Base-by-base conservation (phyloP, 2,797 vertebrate species). In the Myotis vivesi region DNA sequence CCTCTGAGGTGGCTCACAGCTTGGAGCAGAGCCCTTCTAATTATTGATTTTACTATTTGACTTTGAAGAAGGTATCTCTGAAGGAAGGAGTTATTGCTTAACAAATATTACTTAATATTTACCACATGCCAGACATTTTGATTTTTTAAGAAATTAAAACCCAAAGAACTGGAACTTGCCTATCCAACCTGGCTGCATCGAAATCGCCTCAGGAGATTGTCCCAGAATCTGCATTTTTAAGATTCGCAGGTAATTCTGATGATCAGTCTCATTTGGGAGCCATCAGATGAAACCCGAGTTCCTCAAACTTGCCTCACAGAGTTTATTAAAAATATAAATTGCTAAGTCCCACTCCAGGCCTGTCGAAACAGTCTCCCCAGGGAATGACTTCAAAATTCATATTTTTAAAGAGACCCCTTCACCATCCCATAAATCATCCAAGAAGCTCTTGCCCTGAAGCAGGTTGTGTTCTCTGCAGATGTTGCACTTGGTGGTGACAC, bases 61-160 rank as follows among this genome's bases (percentile, higher is more conserved):
- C 59, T 88, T 83, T 75, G 66, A n/a, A 38, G 46, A 81, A 55
- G 53, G 41, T 62, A 4, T 49, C 71, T 77, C 79, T 62, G 71
- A 91, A 83, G 51, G 57, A 79, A 88, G 66, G 13, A 51, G 68
- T 91, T 87, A 71, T 36, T 88, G 64, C 72, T 86, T 95, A 94
- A 62, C 62, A 81, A 85, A 72, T 91, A 77, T 20, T 38, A 55
- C 28, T 41, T 84, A 92, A 19, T 88, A 64, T 15, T 94, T 75
- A 82, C 4, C 19, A 57, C 3, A 16, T 76, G 30, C 15, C 25
- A 95, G 66, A 30, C 20, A 20, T 62, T 25, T 8, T 11, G 7
- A 72, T 33, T 36, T 30, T 92, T 84, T 57, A 3, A 49, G 80
- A 80, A 81, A 64, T 5, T 12, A 30, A 44, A 87, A 92, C 44